Base-by-base conservation (phyloP, 2,797 vertebrate species). In the Fratercula arctica region DNA sequence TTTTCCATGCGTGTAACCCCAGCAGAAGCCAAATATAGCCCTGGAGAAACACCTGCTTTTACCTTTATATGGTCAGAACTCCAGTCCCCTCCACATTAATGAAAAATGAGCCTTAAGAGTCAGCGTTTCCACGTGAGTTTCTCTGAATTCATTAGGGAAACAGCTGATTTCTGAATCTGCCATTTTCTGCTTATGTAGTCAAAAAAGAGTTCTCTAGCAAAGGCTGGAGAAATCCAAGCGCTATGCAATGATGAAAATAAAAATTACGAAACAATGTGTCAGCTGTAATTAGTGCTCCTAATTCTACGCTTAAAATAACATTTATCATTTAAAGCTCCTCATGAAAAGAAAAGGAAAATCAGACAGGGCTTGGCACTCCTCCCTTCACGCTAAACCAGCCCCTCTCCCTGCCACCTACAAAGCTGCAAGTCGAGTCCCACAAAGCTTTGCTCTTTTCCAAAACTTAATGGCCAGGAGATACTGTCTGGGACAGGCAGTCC, bases 91-190 rank as follows among this genome's bases (percentile, higher is more conserved):
- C 67, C 73, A 85, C 63, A 26, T 67, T 74, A 89, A 90, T 84
- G 84, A 89, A 93, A 97, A 97, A 97, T 80, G 81, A 97, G 87
- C 63, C 91, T 74, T 37, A 68, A 56, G 75, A 96, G 87, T 93
- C 91, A 43, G 48, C 48, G 73, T 94, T 97, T 90, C 92, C 93
- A 93, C 2, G 18, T 59, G 77, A 93, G 82, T 95, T 92, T 89
- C 16, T 57, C 83, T 95, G 91, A 97, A 96, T 75, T 96, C 53
- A 74, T 83, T 63, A 91, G 75, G 90, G 91, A 97, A 97, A 94
- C 37, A 92, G 94, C 64, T 96, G 92, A 97, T 96, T 96, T 96
- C 95, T 93, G 96, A 97, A 91, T 94, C 92, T 93, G 94, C 82
- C 92, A 57, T 96, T 93, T 97, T 96, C 93, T 92, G 87, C 93